Evolutionary conservation across 2,888 invertebrate species (phyloP), one percentile per base, ranked within the genome.

Genomic region (Ophion ellenae): DNA sequence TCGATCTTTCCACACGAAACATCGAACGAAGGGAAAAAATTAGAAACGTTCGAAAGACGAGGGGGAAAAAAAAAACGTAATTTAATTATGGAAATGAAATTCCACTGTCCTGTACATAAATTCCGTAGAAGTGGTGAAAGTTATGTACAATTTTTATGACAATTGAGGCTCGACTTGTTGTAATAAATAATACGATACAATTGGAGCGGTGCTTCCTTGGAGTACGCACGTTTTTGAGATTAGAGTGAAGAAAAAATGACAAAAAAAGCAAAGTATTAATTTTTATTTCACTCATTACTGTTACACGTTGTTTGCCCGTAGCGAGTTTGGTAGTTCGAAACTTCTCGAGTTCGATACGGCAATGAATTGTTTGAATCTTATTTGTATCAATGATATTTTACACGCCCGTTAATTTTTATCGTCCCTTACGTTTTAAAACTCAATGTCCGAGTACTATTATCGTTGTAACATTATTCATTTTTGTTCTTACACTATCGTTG

Each of bases 91-190:
- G 17, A 53, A 14, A 14, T 24, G 66, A 77, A 64, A 45, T 66
- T 71, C 14, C 17, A 20, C 24, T 40, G 24, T 57, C 74, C 17
- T 81, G 81, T 81, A 81, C 67, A 81, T 81, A 74, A n/a, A 73
- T 61, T 78, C 5, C 59, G 20, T 7, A 78, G 24, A 28, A 74
- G 66, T 57, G 66, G 40, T 45, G 57, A 20, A 66, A 53, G 61
- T 36, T 61, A 61, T 28, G 47, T 17, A 53, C 17, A 67, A 75
- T 61, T 45, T n/a, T 81, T 75, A 57, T 36, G 7, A 17, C n/a
- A n/a, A 45, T 67, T 45, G 40, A 32, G 69, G 28, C 77, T 78
- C 7, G 24, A 67, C 59, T 69, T 11, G 36, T 36, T 17, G 28
- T 24, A 24, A 20, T 28, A 17, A 40, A 57, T 20, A 47, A 40